Conservation (phyloP, 2,888 invertebrate genomes). For the Apomyelois bistriatella region DNA sequence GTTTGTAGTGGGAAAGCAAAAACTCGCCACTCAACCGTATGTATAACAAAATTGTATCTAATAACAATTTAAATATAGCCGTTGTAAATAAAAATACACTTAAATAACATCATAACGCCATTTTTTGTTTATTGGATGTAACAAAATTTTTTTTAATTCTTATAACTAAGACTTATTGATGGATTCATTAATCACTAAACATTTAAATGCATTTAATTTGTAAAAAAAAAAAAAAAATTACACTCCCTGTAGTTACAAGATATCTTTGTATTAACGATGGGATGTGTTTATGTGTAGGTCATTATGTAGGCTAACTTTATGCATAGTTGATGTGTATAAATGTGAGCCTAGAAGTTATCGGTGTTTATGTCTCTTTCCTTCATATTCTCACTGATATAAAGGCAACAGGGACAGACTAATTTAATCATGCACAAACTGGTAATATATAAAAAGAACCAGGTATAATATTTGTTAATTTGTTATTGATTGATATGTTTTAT, state of each 20-base stretch:
- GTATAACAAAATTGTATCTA: too few species aligned
- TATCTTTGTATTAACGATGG: slow-evolving; percentile 12
- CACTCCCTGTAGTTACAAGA: background rate
- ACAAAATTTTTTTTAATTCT: too few species aligned
- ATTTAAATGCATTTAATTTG: too few species aligned
- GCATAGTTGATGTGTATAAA: slow-evolving; percentile 60
- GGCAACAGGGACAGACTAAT: slow-evolving; percentile 41
- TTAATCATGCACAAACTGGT: background rate
- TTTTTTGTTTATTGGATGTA: too few species aligned
- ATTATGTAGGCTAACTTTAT: slow-evolving; percentile 58
- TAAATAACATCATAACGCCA: too few species aligned
- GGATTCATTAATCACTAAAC: too few species aligned
- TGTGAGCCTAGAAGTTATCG: slow-evolving; percentile 43
- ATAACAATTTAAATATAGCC: too few species aligned
- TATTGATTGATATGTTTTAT: background rate
- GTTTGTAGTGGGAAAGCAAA: too few species aligned
- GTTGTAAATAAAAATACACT: too few species aligned
- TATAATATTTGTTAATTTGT: background rate
- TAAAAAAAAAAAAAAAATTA: background rate
- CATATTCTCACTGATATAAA: slow-evolving; percentile 63
- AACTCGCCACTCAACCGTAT: too few species aligned
- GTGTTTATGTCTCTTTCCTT: slow-evolving; percentile 55
- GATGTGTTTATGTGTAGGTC: slow-evolving; percentile 16
- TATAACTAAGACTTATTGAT: too few species aligned
- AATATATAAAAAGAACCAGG: too few species aligned